Evolutionary conservation across 2,888 invertebrate genomes (phyloP).

Genomic region (Morpho achilles): DNA sequence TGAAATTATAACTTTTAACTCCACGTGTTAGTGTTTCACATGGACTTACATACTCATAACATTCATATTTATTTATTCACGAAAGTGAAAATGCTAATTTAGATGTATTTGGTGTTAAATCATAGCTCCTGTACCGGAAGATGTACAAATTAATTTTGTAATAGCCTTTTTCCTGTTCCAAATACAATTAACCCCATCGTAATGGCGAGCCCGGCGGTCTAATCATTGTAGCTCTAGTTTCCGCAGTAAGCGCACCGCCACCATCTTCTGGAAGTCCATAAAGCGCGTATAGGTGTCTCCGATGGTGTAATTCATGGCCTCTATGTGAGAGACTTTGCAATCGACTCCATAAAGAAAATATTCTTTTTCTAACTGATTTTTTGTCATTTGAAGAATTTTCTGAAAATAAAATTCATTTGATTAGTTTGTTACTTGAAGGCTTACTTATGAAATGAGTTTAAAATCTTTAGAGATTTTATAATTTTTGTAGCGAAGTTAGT

Average conservation of each 20-base stretch:
- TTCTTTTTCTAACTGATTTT: conserved; percentile 55
- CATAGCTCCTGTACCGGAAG: too few species aligned
- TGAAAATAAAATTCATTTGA: conserved; percentile 32
- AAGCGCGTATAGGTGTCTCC: conserved; percentile 62
- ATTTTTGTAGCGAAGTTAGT: too few species aligned
- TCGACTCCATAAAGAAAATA: conserved; percentile 70
- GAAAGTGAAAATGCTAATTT: too few species aligned
- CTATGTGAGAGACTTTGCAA: conserved; percentile 64
- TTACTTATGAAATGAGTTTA: too few species aligned
- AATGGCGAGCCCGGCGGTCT: conserved; percentile 71
- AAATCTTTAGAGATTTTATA: too few species aligned
- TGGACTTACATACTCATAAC: too few species aligned
- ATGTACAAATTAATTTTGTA: too few species aligned
- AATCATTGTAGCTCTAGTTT: conserved; percentile 59
- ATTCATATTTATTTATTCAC: too few species aligned
- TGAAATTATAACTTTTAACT: too few species aligned
- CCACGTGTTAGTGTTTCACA: too few species aligned
- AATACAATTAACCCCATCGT: conserved; percentile 54
- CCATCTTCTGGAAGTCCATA: conserved; percentile 59
- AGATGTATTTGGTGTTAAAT: too few species aligned
- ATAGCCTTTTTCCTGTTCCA: too few species aligned
- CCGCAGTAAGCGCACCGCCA: conserved; percentile 56
- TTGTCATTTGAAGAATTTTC: conserved; percentile 41
- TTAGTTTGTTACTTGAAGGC: neutral
- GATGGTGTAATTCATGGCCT: conserved; percentile 64